Evolutionary conservation across 2,888 invertebrate species (phyloP).

Genomic region (Calameuta pallipes): DNA sequence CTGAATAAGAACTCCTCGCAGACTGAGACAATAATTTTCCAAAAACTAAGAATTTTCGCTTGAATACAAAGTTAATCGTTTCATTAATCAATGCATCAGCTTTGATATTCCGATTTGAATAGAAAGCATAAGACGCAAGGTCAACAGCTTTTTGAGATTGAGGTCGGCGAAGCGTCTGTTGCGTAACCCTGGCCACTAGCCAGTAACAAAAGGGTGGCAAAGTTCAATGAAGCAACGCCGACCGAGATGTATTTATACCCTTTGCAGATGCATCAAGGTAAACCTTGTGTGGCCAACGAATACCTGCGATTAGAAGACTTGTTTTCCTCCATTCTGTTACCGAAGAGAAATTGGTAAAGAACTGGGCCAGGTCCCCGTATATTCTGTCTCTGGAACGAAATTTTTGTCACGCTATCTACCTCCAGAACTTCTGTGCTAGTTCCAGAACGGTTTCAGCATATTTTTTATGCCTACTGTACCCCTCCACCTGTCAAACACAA

Average conservation of each 20-base stretch:
- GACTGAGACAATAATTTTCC: neutral
- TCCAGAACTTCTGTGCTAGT: neutral
- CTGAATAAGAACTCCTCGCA: neutral
- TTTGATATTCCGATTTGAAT: neutral
- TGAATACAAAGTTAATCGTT: neutral
- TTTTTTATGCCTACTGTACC: neutral
- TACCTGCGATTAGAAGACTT: neutral
- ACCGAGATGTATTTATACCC: conserved; percentile 57
- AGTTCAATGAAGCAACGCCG: conserved; percentile 65
- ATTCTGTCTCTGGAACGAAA: neutral
- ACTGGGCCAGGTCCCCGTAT: neutral
- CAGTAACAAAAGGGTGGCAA: conserved; percentile 57
- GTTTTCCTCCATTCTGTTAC: neutral
- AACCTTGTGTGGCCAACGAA: conserved; percentile 48
- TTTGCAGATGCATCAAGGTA: conserved; percentile 41
- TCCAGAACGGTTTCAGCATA: neutral
- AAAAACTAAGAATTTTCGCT: neutral
- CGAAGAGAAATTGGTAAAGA: neutral
- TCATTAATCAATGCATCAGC: neutral
- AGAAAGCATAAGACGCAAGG: conserved; percentile 48
- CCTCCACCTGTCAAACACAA: neutral
- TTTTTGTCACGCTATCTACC: neutral
- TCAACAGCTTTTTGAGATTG: conserved; percentile 49
- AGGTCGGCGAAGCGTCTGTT: conserved; percentile 59
- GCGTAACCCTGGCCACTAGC: conserved; percentile 60